Evolutionary conservation across 1,140 invertebrate genomes (phyloP), one percentile per base, ranked within the genome.

Genomic region (Cherax quadricarinatus): DNA sequence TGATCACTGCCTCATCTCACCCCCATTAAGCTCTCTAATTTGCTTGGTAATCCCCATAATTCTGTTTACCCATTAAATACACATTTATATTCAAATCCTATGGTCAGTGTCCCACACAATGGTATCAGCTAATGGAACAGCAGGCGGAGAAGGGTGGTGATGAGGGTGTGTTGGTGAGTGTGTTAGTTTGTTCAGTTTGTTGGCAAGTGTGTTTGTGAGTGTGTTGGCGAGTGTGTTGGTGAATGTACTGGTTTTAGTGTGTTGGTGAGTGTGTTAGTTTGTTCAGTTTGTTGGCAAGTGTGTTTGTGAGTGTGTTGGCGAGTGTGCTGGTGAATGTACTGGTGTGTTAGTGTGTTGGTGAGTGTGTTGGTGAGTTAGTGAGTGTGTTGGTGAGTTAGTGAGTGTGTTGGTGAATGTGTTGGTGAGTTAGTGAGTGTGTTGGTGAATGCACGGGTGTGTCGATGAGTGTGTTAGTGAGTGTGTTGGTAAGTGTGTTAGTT

Each of bases 31-130:
- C n/a, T 24, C 49, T 51, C 48, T 88, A 88, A 88, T 88, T 88
- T 88, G 73, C 51, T 88, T 51, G 30, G 66, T 88, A 88, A 88
- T 79, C 86, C 86, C 75, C 75, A 48, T 88, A 88, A 88, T 88
- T 88, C 78, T 88, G 86, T 88, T 88, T 88, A 79, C 73, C 73
- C 86, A 79, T 88, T 88, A 79, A 88, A 88, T 88, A 80, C 49
- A 75, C 78, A 88, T 88, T 88, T 88, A 88, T 88, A 88, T 88
- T 88, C 86, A 88, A 88, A 88, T 88, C 86, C 86, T 24, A 51
- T 48, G 86, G 86, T 88, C 86, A 88, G 48, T 51, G 57, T 53
- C 10, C 51, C 24, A 51, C 75, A 88, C 86, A 88, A 88, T 88
- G 86, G 86, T 75, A 88, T 88, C 86, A 88, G 51, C 86, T 88